Base-by-base conservation (phyloP, 2,113 vertebrate genomes). In the Phalacrocorax aristotelis region DNA sequence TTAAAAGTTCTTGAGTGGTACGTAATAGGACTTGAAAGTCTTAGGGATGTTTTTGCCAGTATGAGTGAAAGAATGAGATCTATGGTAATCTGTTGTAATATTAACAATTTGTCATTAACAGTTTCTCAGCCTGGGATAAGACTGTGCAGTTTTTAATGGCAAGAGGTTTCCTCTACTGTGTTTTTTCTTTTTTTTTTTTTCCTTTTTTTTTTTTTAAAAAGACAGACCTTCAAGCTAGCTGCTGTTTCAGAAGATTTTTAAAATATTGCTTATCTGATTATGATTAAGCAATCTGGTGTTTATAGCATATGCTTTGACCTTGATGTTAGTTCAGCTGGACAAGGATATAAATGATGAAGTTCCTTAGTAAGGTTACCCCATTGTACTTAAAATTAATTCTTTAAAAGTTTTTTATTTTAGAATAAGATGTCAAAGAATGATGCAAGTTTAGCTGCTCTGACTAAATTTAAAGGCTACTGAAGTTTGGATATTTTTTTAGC, bases 211-310 rank as follows among this genome's bases (percentile, higher is more conserved):
- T 18, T 20, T 19, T 27, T 13, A 29, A 14, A 51, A 38, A 66
- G 40, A 10, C 58, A 88, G 71, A 81, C 86, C 72, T 95, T 86
- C 65, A n/a, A 91, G 44, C 65, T 85, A 79, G 81, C 74, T 95
- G 80, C 64, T 92, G 64, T 61, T 87, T 36, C 54, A 76, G 81
- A 91, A 81, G 77, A 72, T 91, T 94, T 90, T 94, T 94, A 30
- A 70, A 74, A 66, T 91, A 46, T 72, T 87, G 78, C 83, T 97
- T 89, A 86, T 94, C 94, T 95, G 97, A 94, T 95, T 61, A 48
- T 76, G 87, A 70, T 95, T 58, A 85, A 96, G 94, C 78, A 96
- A 91, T 54, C 18, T 3, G 0, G 74, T 96, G 94, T 95, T 97
- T 95, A 90, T 91, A 87, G 89, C 48, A 32, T 61, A 49, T 44